Evolutionary conservation across 2,888 invertebrate genomes (phyloP).

Genomic region (Lysandra bellargus): DNA sequence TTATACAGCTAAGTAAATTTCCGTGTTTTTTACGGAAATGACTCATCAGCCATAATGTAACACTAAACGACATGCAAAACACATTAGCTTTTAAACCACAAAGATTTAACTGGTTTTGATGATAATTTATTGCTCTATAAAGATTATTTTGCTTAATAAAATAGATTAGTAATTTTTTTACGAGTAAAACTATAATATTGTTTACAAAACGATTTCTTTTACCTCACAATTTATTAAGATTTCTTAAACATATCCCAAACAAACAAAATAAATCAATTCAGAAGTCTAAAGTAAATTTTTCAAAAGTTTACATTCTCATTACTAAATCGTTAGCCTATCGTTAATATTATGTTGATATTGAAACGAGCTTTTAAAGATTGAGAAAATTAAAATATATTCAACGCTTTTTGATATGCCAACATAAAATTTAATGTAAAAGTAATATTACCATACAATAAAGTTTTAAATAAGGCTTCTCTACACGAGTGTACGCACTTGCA

Average conservation of each 20-base stretch:
- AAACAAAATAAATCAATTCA: neutral
- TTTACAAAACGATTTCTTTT: neutral
- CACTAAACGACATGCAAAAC: neutral
- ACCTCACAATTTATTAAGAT: too few species aligned
- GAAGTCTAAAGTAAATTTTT: too few species aligned
- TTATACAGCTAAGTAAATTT: neutral
- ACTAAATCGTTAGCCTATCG: too few species aligned
- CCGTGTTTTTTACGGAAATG: conserved; percentile 17
- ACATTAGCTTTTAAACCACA: neutral
- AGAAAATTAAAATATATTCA: neutral
- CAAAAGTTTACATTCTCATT: too few species aligned
- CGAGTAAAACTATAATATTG: too few species aligned
- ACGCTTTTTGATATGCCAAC: neutral
- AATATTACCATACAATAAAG: neutral
- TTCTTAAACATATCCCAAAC: neutral
- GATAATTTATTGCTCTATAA: neutral
- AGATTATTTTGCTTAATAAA: neutral
- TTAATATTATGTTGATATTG: too few species aligned
- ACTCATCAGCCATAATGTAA: neutral
- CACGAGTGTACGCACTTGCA: conserved; percentile 41
- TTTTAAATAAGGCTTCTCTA: neutral
- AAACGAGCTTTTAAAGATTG: neutral
- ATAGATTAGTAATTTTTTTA: too few species aligned
- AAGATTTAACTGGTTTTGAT: neutral
- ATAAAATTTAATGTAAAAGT: neutral